Evolutionary conservation across 1,140 invertebrate species (phyloP), one percentile per base, ranked within the genome.

Genomic region (Antheraea pernyi): DNA sequence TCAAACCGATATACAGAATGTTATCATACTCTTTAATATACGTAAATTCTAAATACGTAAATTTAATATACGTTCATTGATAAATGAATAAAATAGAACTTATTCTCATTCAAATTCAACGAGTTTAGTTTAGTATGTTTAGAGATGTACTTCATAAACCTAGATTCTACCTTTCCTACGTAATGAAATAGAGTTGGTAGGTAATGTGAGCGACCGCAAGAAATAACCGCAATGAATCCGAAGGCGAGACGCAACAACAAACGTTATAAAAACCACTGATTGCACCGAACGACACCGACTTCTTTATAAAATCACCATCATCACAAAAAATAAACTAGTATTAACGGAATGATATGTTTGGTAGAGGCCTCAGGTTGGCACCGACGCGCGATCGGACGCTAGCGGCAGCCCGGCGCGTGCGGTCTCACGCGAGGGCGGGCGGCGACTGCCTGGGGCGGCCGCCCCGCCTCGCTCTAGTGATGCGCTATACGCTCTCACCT

Each of bases 371-470:
- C 70, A 39, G 67, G 64, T 19, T 46, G 13, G 46, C 36, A 59
- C 65, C 59, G 53, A 46, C 37, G 65, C 69, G 63, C 19, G 73
- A 53, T 16, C 46, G 10, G 46, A 53, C 46, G 46, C 46, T 16
- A 53, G 46, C 46, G 46, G 46, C n/a, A 74, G 67, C 70, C 71
- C 68, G 73, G 42, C 72, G 76, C 77, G 77, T 73, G 80, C 73
- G 73, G 62, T 22, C 69, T 65, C 46, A 61, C 74, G 67, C 72
- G 77, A 67, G 71, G 79, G 79, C 81, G 77, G 78, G 81, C 84
- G 85, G 79, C 76, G 78, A 85, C 82, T 85, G 70, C 64, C 71
- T 71, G 74, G 69, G 74, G 75, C 78, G 76, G 74, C 74, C 77
- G 76, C 65, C 76, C 58, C 71, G 62, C 75, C 72, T 66, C 75